Evolutionary conservation across 2,888 invertebrate genomes (phyloP).

Genomic region (Sinodicranocentrus sp.): DNA sequence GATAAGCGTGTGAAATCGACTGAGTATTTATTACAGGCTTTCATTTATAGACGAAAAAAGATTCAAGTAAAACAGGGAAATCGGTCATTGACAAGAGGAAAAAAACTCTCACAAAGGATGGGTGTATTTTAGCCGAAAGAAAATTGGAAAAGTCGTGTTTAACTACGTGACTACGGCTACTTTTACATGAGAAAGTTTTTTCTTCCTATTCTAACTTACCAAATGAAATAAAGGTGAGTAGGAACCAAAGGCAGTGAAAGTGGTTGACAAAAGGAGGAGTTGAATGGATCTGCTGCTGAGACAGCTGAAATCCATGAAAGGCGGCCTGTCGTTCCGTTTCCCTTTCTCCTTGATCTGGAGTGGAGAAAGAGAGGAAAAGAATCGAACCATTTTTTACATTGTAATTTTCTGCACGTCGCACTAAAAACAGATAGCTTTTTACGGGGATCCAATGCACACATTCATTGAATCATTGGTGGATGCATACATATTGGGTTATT

Average conservation of each 20-base stretch:
- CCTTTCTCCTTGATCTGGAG: constrained; percentile 60
- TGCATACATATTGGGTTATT: too few species aligned
- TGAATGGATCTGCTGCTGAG: constrained; percentile 91
- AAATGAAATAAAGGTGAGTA: constrained; percentile 92
- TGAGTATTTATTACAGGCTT: too few species aligned
- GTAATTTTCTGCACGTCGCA: too few species aligned
- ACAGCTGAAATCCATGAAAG: constrained; percentile 92
- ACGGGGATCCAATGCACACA: too few species aligned
- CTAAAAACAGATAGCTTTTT: too few species aligned
- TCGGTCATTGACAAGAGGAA: neutral
- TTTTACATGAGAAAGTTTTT: constrained; percentile 8
- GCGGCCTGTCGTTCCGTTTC: constrained; percentile 85
- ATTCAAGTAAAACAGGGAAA: neutral
- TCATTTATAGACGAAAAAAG: neutral
- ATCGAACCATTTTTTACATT: constrained; percentile 28
- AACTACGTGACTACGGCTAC: constrained; percentile 15
- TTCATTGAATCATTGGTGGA: too few species aligned
- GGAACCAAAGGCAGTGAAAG: constrained; percentile 89
- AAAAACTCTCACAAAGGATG: neutral
- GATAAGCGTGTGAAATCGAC: too few species aligned
- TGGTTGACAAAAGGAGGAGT: constrained; percentile 88
- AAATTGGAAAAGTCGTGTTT: constrained; percentile 4
- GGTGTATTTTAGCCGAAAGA: neutral
- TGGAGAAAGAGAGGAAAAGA: constrained; percentile 79
- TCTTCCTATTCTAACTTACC: constrained; percentile 78